Percentiles rank a stretch among this genome's conserved stretches.
Evolutionary conservation across 1,140 invertebrate genomes (phyloP).

Genomic region (Drosophila suzukii): DNA sequence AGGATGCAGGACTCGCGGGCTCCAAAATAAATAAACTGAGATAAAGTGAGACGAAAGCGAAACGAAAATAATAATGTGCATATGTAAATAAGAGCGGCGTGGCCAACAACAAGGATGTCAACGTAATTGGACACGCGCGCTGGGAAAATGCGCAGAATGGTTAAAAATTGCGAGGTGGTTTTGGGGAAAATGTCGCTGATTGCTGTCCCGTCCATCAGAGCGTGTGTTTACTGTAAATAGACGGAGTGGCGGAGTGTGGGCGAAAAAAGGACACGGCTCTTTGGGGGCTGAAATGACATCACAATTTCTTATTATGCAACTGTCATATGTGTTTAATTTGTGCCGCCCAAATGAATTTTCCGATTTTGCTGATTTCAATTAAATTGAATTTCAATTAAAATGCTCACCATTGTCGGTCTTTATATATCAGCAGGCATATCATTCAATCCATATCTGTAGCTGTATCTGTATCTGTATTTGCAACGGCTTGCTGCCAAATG

Average conservation of each 20-base stretch:
- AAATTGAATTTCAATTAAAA: slow-evolving; percentile 77
- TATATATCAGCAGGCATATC: not conserved
- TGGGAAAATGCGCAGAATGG: slow-evolving; percentile 18
- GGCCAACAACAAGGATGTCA: slow-evolving; percentile 62
- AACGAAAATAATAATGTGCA: slow-evolving; percentile 78
- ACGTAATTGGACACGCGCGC: slow-evolving; percentile 69
- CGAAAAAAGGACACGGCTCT: slow-evolving; percentile 1
- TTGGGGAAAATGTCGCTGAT: slow-evolving; percentile 36
- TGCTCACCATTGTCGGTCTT: slow-evolving; percentile 10
- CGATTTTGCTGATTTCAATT: slow-evolving; percentile 70
- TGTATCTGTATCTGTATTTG: not conserved
- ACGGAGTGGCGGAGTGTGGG: not conserved
- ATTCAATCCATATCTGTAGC: not conserved
- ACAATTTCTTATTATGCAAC: slow-evolving; percentile 76
- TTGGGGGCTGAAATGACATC: slow-evolving; percentile 47
- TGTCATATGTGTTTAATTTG: slow-evolving; percentile 75
- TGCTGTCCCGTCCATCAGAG: slow-evolving; percentile 34
- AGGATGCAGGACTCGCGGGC: slow-evolving; percentile 18
- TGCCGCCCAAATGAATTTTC: slow-evolving; percentile 59
- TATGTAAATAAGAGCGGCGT: slow-evolving; percentile 68
- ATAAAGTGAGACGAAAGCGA: slow-evolving; percentile 65
- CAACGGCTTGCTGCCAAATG: not conserved
- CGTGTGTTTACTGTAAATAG: slow-evolving; percentile 68
- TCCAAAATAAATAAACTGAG: slow-evolving; percentile 75
- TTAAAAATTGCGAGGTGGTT: slow-evolving; percentile 15